Percentiles rank a stretch among this genome's conserved stretches.
phyloP scores from a whole-genome alignment of 2,888 invertebrate genomes.

The Pachycephus smyrnensis region DNA sequence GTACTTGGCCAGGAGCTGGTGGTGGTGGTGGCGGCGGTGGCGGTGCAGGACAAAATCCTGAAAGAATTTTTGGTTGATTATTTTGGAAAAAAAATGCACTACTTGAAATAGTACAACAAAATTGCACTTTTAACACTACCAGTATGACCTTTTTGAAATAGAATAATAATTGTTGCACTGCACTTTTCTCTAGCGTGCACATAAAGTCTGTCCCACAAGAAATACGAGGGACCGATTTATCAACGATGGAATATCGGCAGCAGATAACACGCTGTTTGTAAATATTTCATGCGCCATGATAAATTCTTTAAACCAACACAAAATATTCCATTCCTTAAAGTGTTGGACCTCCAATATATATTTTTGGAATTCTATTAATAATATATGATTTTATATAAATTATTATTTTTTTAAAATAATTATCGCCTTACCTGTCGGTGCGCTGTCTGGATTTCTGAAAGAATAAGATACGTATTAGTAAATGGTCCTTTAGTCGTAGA shows the following conservation, averaged over 20 bases:
- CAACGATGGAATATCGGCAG: too few species aligned
- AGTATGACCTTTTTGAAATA: background rate
- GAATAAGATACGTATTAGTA: constrained; percentile 14
- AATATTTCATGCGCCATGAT: too few species aligned
- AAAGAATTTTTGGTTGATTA: constrained; percentile 22
- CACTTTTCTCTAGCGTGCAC: too few species aligned
- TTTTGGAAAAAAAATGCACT: background rate
- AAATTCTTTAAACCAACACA: background rate
- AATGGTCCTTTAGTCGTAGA: background rate
- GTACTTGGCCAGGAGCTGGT: constrained; percentile 69
- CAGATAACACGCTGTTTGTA: too few species aligned
- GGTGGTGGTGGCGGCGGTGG: constrained; percentile 73
- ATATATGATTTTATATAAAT: too few species aligned
- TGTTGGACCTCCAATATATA: background rate
- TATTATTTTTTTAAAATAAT: background rate
- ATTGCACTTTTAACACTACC: background rate
- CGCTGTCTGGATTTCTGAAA: constrained; percentile 49
- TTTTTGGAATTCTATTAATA: background rate
- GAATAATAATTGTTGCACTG: background rate
- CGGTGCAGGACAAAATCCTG: constrained; percentile 60
- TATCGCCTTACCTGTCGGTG: constrained; percentile 40
- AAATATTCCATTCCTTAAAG: background rate
- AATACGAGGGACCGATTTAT: too few species aligned
- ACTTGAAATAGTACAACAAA: background rate
- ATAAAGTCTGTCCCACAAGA: too few species aligned